Conservation (phyloP, 2,797 vertebrate species). For the Anabas testudineus region DNA sequence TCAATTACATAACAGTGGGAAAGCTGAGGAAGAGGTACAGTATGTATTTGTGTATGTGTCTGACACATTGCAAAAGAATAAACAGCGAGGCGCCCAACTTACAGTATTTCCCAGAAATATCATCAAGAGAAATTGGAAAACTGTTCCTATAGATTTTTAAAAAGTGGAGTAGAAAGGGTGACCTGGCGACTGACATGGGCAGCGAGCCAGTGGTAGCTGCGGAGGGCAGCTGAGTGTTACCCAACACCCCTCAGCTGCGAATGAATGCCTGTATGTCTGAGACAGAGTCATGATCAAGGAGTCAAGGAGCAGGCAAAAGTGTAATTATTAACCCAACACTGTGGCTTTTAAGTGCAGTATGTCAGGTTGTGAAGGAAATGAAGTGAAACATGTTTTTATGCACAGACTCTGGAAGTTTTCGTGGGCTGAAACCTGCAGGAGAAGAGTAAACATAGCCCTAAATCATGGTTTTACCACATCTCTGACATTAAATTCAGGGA, state of each 20-base stretch:
- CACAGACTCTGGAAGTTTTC: background rate
- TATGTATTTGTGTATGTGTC: slow-evolving; percentile 26
- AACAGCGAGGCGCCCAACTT: slow-evolving; percentile 9
- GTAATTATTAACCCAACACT: slow-evolving; percentile 69
- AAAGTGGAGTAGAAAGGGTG: slow-evolving; percentile 36
- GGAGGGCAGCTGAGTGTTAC: slow-evolving; percentile 43
- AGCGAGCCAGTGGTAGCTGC: slow-evolving; percentile 2
- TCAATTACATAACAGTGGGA: slow-evolving; percentile 66
- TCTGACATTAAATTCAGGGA: slow-evolving; percentile 32
- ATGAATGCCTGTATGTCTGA: slow-evolving; percentile 29
- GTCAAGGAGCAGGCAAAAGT: slow-evolving; percentile 26
- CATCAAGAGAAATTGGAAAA: slow-evolving; percentile 6
- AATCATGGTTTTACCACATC: slow-evolving; percentile 39
- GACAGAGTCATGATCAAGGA: slow-evolving; percentile 49
- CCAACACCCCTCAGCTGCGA: slow-evolving; percentile 40
- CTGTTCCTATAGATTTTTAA: slow-evolving; percentile 15
- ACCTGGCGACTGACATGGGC: slow-evolving; percentile 31
- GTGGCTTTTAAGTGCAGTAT: slow-evolving; percentile 4
- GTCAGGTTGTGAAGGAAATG: slow-evolving; percentile 33
- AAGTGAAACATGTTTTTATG: slow-evolving; percentile 35
- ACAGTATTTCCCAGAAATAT: slow-evolving; percentile 16
- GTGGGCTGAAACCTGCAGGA: background rate
- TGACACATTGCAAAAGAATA: slow-evolving; percentile 17
- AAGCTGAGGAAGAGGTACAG: slow-evolving; percentile 34
- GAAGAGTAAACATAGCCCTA: slow-evolving; percentile 40